These are phyloP conservation scores for Apodemus speciosus DNA, from an alignment of 2,113 vertebrate species.

Conservation along the genomic window DNA sequence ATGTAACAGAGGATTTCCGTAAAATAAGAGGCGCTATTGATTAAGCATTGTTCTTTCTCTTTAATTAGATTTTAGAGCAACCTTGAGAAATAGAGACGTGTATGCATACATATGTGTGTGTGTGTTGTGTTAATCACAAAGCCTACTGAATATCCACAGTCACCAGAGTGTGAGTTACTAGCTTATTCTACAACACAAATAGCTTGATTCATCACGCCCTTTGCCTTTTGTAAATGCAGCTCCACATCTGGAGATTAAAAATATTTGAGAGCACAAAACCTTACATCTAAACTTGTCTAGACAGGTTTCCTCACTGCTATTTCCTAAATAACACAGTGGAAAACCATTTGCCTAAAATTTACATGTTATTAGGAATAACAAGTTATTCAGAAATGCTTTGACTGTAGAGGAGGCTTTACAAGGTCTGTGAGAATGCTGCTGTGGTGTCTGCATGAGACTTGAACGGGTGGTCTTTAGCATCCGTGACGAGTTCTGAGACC, in stretches of 20 bases:
- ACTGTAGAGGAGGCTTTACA: neutral
- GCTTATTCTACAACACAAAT: constrained; percentile 1
- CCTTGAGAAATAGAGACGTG: neutral
- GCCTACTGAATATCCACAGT: neutral
- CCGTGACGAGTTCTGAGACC: too few relatives aligned
- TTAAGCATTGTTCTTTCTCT: neutral
- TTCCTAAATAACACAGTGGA: neutral
- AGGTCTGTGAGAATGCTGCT: neutral
- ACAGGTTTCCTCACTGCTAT: neutral
- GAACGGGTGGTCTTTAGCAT: neutral
- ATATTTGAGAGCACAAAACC: neutral
- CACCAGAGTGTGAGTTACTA: neutral
- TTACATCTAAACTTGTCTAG: neutral
- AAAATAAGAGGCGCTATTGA: neutral
- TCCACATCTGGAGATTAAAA: neutral
- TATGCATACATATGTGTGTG: neutral
- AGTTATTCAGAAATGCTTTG: neutral
- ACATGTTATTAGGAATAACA: neutral
- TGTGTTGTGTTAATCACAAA: neutral
- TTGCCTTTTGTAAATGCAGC: neutral
- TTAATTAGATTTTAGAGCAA: neutral
- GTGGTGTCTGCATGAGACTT: neutral
- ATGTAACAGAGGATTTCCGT: neutral
- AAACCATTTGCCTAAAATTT: neutral
- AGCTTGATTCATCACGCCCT: neutral